phyloP scores from a whole-genome alignment of 1,140 invertebrate genomes.

The Trichogramma pretiosum region DNA sequence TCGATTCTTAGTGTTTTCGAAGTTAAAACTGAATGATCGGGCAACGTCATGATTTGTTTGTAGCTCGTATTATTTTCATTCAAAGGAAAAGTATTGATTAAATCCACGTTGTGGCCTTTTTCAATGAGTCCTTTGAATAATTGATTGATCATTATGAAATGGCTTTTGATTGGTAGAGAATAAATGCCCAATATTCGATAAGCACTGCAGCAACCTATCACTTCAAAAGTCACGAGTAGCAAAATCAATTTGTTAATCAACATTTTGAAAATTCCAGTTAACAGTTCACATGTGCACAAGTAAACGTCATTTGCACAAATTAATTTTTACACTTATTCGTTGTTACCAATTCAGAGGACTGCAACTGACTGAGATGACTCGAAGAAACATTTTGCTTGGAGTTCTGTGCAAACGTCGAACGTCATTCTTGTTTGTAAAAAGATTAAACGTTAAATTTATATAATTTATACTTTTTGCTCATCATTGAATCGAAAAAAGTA shows the following conservation, averaged over 20 bases:
- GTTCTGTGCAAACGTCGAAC: too few relatives aligned
- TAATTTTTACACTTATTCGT: too few relatives aligned
- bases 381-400: too few relatives aligned
- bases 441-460: too few relatives aligned
- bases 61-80: constrained; percentile 25
- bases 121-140: constrained; percentile 29
- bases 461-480: too few relatives aligned
- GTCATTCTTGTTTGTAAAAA: too few relatives aligned
- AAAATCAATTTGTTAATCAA: not conserved
- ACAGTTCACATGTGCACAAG: too few relatives aligned
- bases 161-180: constrained; percentile 26
- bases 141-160: constrained; percentile 28
- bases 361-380: too few relatives aligned
- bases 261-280: too few relatives aligned
- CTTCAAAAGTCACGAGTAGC: not conserved
- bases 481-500: too few relatives aligned
- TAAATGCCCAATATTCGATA: constrained; percentile 30
- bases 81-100: constrained; percentile 26
- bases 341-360: too few relatives aligned
- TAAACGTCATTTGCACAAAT: too few relatives aligned
- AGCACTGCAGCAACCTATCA: not conserved
- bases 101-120: constrained; percentile 31
- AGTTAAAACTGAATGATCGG: not conserved
- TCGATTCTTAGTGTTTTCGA: not conserved
- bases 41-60: constrained; percentile 20